Evolutionary conservation across 2,888 invertebrate genomes (phyloP), one percentile per base, ranked within the genome.

Genomic region (Orthosia cruda): DNA sequence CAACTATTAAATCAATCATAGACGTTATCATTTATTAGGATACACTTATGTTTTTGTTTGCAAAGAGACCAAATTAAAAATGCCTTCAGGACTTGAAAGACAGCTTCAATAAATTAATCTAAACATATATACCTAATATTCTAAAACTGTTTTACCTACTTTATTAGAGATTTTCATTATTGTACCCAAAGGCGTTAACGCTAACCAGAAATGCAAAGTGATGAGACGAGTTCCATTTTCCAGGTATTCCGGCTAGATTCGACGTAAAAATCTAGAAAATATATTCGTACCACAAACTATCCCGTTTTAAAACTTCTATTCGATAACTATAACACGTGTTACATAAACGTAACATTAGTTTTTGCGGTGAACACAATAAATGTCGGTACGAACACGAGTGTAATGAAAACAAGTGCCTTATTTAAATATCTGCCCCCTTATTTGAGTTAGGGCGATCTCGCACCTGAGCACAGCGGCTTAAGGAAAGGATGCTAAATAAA

Each of bases 401-500:
- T 94, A 93, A 94, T 93, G 94, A 94, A 93, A 93, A 92, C 91
- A 92, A 92, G 93, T 91, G 91, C 92, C 91, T 93, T 95, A 94
- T 95, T 95, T 94, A 95, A 95, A 94, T 94, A 94, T 93, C 90
- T 91, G 89, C 91, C 91, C 84, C 92, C 91, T 91, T 96, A 93
- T 96, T 96, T 95, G 95, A 94, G 95, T 96, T 95, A 93, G 93
- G 92, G 92, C 92, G 93, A 93, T 92, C 92, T 92, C 93, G 92
- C 96, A 96, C 96, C 96, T 96, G 96, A 88, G 94, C 92, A 85
- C 91, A 88, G 92, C 91, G 91, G 95, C 95, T 95, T 95, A 95
- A 93, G 94, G 94, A 94, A 94, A 94, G 95, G 95, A 93, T 94
- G 95, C 93, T 95, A 93, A 96, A 95, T 95, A 96, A 96, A 96